phyloP scores from a whole-genome alignment of 1,140 invertebrate genomes.

The Ephestia elutella region DNA sequence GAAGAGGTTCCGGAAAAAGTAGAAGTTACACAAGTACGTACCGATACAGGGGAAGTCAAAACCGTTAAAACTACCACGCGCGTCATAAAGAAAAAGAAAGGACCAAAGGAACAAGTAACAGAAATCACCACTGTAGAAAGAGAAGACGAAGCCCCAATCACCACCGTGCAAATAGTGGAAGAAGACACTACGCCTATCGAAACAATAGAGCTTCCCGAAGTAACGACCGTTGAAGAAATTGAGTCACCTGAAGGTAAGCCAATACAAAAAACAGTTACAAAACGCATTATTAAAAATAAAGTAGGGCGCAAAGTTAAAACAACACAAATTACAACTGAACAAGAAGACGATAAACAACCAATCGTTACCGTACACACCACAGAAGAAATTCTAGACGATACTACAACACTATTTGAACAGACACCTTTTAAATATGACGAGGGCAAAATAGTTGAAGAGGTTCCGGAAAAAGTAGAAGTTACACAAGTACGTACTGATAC shows the following conservation, averaged over 20 bases:
- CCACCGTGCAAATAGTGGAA: slow-evolving; percentile 63
- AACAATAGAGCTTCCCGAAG: slow-evolving; percentile 17
- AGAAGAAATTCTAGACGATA: too few relatives aligned
- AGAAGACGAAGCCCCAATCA: slow-evolving; percentile 56
- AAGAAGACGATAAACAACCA: slow-evolving; percentile 7
- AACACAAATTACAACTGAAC: slow-evolving; percentile 43
- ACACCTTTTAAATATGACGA: too few relatives aligned
- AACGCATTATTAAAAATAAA: slow-evolving; percentile 24
- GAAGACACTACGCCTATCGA: slow-evolving; percentile 7
- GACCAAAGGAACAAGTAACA: slow-evolving; percentile 47
- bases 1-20: slow-evolving; percentile 23
- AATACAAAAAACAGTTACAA: slow-evolving; percentile 60
- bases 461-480: slow-evolving; percentile 34
- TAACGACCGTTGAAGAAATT: slow-evolving; percentile 22
- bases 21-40: slow-evolving; percentile 41
- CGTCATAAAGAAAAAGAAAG: slow-evolving; percentile 50
- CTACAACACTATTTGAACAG: too few relatives aligned
- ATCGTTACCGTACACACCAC: not conserved
- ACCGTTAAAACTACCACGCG: slow-evolving; percentile 63
- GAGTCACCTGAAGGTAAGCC: not conserved
- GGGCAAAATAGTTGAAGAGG: slow-evolving; percentile 39
- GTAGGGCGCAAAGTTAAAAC: slow-evolving; percentile 42
- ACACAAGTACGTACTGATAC: slow-evolving; percentile 35
- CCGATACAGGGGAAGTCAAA: slow-evolving; percentile 45
- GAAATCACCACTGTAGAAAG: slow-evolving; percentile 58